Percentiles rank a stretch among this genome's conserved stretches.
Evolutionary conservation across 2,113 vertebrate species (phyloP).

Genomic region (Atlantisia rogersi): DNA sequence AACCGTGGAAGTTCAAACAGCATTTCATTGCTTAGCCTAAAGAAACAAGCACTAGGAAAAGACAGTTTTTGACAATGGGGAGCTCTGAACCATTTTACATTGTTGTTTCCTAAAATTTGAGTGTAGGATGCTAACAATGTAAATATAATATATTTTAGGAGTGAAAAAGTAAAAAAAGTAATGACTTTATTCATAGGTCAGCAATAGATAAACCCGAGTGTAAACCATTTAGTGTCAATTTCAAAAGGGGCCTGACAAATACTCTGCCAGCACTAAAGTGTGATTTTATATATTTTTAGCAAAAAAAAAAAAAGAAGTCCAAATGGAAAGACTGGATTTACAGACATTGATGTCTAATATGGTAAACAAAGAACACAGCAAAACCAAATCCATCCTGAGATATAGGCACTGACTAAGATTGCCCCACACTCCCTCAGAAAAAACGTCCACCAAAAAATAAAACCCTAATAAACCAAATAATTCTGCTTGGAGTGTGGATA

Average conservation of each 20-base stretch:
- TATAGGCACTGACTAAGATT: background rate
- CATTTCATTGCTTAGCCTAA: background rate
- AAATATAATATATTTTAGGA: background rate
- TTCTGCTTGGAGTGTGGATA: background rate
- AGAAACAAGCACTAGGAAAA: background rate
- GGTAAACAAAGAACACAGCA: background rate
- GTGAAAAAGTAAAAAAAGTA: background rate
- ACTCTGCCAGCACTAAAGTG: background rate
- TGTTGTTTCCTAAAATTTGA: background rate
- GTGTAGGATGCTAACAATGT: background rate
- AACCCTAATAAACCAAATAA: background rate
- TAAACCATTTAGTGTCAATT: background rate
- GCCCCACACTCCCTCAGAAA: rapidly evolving
- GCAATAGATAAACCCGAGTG: background rate
- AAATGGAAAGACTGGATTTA: background rate
- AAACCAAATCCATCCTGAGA: background rate
- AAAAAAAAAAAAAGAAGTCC: background rate
- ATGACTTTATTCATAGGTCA: background rate
- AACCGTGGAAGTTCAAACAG: background rate
- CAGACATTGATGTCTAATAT: background rate
- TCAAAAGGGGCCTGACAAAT: background rate
- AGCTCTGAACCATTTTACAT: background rate
- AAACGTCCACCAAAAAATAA: background rate
- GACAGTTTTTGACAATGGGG: background rate
- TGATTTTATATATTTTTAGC: background rate